These are phyloP conservation scores for Diarsia rubi DNA, from an alignment of 2,888 invertebrate species.

Conservation along the genomic window DNA sequence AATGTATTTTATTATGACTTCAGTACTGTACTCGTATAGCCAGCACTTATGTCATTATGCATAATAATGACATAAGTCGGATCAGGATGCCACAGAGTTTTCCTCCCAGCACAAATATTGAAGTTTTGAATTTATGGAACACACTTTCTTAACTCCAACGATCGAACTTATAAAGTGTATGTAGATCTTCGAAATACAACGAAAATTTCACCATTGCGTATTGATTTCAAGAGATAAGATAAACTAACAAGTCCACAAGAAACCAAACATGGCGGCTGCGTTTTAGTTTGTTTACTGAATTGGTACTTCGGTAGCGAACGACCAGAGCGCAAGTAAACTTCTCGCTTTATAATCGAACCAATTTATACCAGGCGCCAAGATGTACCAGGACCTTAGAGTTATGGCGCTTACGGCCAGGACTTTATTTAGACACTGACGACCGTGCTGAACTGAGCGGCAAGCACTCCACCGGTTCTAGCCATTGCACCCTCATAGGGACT, in stretches of 20 bases:
- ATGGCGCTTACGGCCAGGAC: slow-evolving; percentile 45
- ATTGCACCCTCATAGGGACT: slow-evolving; percentile 35
- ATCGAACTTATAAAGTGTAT: slow-evolving; percentile 21
- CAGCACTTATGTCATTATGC: not conserved
- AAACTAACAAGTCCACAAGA: slow-evolving; percentile 66
- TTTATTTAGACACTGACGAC: slow-evolving; percentile 44
- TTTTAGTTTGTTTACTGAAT: slow-evolving; percentile 71
- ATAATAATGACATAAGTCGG: not conserved
- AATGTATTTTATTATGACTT: not conserved
- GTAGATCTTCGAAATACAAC: slow-evolving; percentile 55
- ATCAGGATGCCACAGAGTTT: not conserved
- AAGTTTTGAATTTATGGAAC: slow-evolving; percentile 2
- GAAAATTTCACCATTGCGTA: slow-evolving; percentile 65
- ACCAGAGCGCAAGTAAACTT: slow-evolving; percentile 74
- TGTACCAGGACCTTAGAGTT: slow-evolving; percentile 57
- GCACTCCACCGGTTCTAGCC: slow-evolving; percentile 42
- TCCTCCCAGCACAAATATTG: not conserved
- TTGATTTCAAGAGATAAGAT: slow-evolving; percentile 74
- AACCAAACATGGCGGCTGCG: slow-evolving; percentile 69
- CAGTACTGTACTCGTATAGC: not conserved
- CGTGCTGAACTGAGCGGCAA: slow-evolving; percentile 32
- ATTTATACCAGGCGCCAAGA: slow-evolving; percentile 76
- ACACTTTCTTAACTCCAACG: not conserved
- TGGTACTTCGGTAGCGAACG: slow-evolving; percentile 70
- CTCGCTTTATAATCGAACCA: slow-evolving; percentile 79